phyloP scores from a whole-genome alignment of 1,140 invertebrate species.

The Oppia nitens region DNA sequence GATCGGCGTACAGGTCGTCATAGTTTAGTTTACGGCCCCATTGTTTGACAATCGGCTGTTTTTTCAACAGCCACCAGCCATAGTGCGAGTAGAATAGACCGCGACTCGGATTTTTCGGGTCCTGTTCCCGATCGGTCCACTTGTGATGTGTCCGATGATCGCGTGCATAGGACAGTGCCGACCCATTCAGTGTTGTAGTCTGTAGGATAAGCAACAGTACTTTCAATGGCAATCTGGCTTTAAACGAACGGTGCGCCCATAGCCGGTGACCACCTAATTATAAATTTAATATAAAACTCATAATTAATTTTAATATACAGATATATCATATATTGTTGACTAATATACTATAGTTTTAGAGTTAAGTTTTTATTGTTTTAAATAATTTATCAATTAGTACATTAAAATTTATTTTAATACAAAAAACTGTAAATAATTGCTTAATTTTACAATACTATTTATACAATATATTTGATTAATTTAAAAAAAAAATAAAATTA shows the following conservation, averaged over 20 bases:
- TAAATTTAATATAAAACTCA: not conserved
- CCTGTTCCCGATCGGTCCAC: constrained; percentile 83
- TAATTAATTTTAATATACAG: not conserved
- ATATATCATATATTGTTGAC: not conserved
- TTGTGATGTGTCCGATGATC: constrained; percentile 95
- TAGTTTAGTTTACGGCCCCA: constrained; percentile 76
- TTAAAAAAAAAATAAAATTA: too few relatives aligned
- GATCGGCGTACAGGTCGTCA: constrained; percentile 64
- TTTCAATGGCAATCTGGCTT: constrained; percentile 33
- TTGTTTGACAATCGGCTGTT: constrained; percentile 70
- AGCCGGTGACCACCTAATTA: constrained; percentile 35
- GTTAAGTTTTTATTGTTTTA: too few relatives aligned
- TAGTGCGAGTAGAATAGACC: constrained; percentile 94
- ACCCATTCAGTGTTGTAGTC: constrained; percentile 42
- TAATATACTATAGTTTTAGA: too few relatives aligned
- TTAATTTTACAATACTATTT: too few relatives aligned
- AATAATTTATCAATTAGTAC: too few relatives aligned
- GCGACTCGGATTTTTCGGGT: constrained; percentile 81
- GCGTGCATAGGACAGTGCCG: constrained; percentile 28
- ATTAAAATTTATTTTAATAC: too few relatives aligned
- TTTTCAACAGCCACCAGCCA: constrained; percentile 75
- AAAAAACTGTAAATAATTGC: too few relatives aligned
- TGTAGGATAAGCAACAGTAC: constrained; percentile 39
- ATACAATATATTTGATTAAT: too few relatives aligned
- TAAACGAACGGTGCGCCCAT: constrained; percentile 39